Base-by-base conservation (phyloP, 1,140 invertebrate genomes). In the Geopemphigus sp. region DNA sequence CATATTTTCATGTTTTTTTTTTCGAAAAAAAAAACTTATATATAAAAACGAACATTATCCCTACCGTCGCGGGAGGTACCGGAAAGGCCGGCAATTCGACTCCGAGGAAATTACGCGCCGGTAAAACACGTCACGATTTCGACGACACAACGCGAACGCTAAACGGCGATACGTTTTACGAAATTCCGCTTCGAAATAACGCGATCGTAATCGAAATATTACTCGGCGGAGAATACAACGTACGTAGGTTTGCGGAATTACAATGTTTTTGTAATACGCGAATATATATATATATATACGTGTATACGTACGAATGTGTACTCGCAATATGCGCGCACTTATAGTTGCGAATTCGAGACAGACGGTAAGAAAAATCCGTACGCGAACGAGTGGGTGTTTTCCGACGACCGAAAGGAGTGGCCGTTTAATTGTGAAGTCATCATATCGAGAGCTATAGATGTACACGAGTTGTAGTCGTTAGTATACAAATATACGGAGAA, bases 181-280 rank as follows among this genome's bases (percentile, higher is more conserved):
- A 22, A 50, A 39, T 24, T 50, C 24, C 12, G n/a, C 26, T 39
- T 68, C 47, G 15, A 68, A 47, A 68, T 45, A 12, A 8, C 17
- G n/a, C 45, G 6, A 68, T 50, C 5, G 45, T 29, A 19, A 54
- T 72, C 68, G 29, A 72, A 53, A 68, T 12, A 50, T 68, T 17
- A 68, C 22, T 68, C 45, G 24, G 6, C n/a, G 17, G 54, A 19
- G 11, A 50, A 63, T 29, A 78, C 61, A 47, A 78, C 15, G n/a
- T 26, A 78, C 57, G 74, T 78, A 78, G 73, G 73, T 78, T 78
- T 50, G 57, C 39, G 45, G 22, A 78, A 78, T 78, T 78, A 78
- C 26, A 47, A 32, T 29, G 56, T 47, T 61, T 78, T 61, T 78
- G 68, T 72, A 72, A 72, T 54, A 72, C 47, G 19, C 19, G 6